Base-by-base conservation (phyloP, 2,888 invertebrate species). In the Gibbula magus region DNA sequence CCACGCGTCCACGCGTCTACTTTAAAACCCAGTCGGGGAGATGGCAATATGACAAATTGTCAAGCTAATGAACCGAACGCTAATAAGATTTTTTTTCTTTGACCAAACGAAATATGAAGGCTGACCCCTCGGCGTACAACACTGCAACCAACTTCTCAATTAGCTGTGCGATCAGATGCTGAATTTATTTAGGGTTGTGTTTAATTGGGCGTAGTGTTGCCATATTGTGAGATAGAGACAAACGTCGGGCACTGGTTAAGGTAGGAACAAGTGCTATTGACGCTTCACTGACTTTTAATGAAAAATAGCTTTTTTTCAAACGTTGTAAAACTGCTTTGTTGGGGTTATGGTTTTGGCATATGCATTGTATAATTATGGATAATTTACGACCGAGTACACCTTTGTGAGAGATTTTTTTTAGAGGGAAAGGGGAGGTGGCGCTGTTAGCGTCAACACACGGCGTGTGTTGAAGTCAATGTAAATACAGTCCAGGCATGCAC, bases 71-170 rank as follows among this genome's bases (percentile, higher is more conserved):
- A 70, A 70, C 70, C 35, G 20, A 39, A 39, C 8, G 18, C 39
- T 70, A 70, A 70, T 70, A 70, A 70, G 70, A 32, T 70, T 70
- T 70, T 67, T 66, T 70, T 70, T 70, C 70, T 70, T 70, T 70
- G 70, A 70, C 70, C 70, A 70, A 32, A 39, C n/a, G 70, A 70
- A 70, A 35, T n/a, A 70, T 39, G 35, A 39, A 70, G 70, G 8
- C 70, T 70, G 70, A 70, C 70, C 70, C 70, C 20, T 39, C 32
- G 35, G 20, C 16, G 18, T 10, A n/a, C 10, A 29, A 4, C 32
- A 32, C 39, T 35, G 35, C 10, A 70, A 70, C 32, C 70, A 39
- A n/a, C 70, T 35, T 35, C 35, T 70, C 70, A 70, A 35, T 32
- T 70, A 39, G 39, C 4, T n/a, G 70, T 10, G n/a, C 35, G 70